Base-by-base conservation (phyloP, 1,140 invertebrate genomes). In the Pseudoatta argentina region DNA sequence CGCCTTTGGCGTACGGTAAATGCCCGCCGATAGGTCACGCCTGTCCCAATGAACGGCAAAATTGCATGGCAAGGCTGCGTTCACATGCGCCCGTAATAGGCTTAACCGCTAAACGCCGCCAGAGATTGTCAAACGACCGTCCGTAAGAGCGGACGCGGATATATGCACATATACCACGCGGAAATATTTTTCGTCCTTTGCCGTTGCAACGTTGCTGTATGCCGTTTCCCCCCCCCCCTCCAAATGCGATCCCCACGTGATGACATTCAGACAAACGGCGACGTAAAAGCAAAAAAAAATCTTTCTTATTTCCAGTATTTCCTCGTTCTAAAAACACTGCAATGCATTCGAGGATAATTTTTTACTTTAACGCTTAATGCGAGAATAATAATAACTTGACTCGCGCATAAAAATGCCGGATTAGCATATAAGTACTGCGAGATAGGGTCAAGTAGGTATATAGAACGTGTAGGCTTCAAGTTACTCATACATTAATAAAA, bases 1-100 rank as follows among this genome's bases (percentile, higher is more conserved):
- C 77, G 88, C 89, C 89, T 86, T 73, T 79, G 89, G 89, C 89
- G 77, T 73, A 64, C 72, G 73, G 87, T 86, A 86, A 90, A 88
- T 86, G 87, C 78, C 86, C 89, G 64, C 86, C 89, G 86, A 88
- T 90, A 91, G 89, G 89, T 90, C 89, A 90, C 86, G 88, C 88
- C 86, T 90, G 89, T 90, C 89, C 81, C 86, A 90, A 90, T 87
- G 79, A 87, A 73, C 83, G 86, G 86, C 71, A 83, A 90, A 89
- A 89, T 87, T 61, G 75, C 67, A 55, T 48, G 55, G 64, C 69
- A 81, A 85, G 79, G 69, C 53, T 57, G 55, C 73, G 73, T 66
- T 77, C 79, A 72, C 88, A 76, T 63, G 69, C 55, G 67, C 63
- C n/a, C 34, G 53, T 16, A 89, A 88, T 61, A 59, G 75, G 61